phyloP scores from a whole-genome alignment of 2,888 invertebrate species.

The Slavum lentiscoides region DNA sequence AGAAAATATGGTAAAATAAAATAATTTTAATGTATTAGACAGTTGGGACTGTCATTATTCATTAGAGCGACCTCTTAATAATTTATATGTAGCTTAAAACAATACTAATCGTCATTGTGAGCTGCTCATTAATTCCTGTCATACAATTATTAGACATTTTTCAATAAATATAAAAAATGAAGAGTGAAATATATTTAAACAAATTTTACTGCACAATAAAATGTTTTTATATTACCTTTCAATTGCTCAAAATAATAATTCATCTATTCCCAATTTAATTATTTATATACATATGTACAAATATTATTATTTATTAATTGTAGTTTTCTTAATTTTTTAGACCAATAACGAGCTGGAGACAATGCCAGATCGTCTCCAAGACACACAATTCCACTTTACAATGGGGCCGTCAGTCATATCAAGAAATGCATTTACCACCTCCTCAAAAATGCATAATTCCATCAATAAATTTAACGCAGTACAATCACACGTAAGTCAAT shows the following conservation, averaged over 20 bases:
- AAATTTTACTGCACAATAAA: too few species aligned
- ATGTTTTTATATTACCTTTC: too few species aligned
- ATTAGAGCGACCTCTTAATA: neutral
- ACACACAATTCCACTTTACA: conserved; percentile 28
- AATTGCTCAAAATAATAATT: too few species aligned
- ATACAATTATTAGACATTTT: too few species aligned
- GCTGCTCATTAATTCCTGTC: neutral
- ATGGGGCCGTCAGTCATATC: conserved; percentile 32
- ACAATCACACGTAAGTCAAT: conserved; percentile 37
- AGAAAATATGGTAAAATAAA: neutral
- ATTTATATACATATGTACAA: neutral
- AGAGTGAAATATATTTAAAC: too few species aligned
- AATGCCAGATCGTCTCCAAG: conserved; percentile 36
- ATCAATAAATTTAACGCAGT: conserved; percentile 22
- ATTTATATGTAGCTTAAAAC: neutral
- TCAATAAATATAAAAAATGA: too few species aligned
- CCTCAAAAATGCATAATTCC: conserved; percentile 32
- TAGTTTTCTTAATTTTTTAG: conserved; percentile 6
- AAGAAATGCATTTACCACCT: conserved; percentile 16
- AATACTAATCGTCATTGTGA: neutral
- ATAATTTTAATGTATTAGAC: neutral
- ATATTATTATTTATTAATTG: neutral
- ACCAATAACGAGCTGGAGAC: conserved; percentile 5
- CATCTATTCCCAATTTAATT: too few species aligned
- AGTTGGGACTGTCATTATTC: neutral